Evolutionary conservation across 2,113 vertebrate genomes (phyloP).

Genomic region (Siniperca chuatsi): DNA sequence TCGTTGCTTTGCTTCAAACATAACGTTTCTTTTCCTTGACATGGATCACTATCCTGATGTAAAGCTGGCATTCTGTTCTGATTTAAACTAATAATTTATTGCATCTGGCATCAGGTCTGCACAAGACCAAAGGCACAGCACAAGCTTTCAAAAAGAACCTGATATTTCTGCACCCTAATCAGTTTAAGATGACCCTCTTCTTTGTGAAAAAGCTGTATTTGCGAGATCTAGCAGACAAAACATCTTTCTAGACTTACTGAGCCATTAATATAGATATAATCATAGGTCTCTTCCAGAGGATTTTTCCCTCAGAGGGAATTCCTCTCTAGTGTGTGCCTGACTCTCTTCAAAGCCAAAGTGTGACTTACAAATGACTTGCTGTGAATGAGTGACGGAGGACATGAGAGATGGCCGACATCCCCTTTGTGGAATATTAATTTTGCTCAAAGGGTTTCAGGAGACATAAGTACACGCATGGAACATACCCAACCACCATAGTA

Average conservation of each 20-base stretch:
- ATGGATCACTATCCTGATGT: constrained; percentile 74
- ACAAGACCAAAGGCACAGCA: constrained; percentile 82
- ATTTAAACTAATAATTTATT: constrained; percentile 87
- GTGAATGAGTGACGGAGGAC: constrained; percentile 81
- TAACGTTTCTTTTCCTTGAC: constrained; percentile 68
- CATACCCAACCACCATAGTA: neutral
- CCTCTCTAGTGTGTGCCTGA: constrained; percentile 70
- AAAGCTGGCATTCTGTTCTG: constrained; percentile 84
- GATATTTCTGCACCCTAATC: constrained; percentile 87
- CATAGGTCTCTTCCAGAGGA: constrained; percentile 81
- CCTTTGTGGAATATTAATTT: constrained; percentile 71
- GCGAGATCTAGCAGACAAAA: constrained; percentile 79
- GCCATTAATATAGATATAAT: constrained; percentile 87
- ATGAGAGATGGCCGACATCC: constrained; percentile 75
- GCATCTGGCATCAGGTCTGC: constrained; percentile 83
- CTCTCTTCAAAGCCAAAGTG: constrained; percentile 84
- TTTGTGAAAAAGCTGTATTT: constrained; percentile 84
- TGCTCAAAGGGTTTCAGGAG: constrained; percentile 57
- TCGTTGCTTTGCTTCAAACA: constrained; percentile 76
- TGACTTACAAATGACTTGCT: constrained; percentile 86
- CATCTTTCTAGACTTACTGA: constrained; percentile 79
- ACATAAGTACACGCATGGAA: constrained; percentile 32
- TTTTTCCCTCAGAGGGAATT: constrained; percentile 80
- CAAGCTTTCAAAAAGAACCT: constrained; percentile 75
- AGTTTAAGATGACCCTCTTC: constrained; percentile 87